phyloP scores from a whole-genome alignment of 2,888 invertebrate genomes.

The Eretmocerus hayati region DNA sequence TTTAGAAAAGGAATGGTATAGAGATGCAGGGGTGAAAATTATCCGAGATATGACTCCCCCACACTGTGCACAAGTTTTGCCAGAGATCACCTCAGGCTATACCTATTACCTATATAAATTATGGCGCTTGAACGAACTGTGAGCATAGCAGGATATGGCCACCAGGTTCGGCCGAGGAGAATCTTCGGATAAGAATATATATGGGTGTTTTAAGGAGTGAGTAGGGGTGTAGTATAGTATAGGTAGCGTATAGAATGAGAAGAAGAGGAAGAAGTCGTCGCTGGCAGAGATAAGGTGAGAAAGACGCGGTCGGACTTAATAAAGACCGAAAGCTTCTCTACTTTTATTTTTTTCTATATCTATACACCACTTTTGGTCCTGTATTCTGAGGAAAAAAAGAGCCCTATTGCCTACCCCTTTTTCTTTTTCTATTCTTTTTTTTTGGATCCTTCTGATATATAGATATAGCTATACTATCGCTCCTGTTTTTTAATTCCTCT shows the following conservation, averaged over 20 bases:
- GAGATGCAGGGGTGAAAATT: constrained; percentile 37
- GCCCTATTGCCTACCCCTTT: too few species aligned
- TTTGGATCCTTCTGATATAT: too few species aligned
- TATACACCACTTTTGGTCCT: constrained; percentile 7
- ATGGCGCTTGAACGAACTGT: background rate
- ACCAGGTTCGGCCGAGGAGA: too few species aligned
- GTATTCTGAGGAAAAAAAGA: too few species aligned
- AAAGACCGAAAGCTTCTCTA: constrained; percentile 15
- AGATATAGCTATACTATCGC: too few species aligned
- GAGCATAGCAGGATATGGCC: background rate
- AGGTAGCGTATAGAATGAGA: constrained; percentile 6
- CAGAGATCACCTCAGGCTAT: too few species aligned
- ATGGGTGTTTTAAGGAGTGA: constrained; percentile 1
- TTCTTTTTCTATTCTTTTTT: too few species aligned
- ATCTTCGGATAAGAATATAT: background rate
- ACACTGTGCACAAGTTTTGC: constrained; percentile 17
- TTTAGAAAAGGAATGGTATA: constrained; percentile 9
- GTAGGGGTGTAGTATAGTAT: constrained; percentile 1
- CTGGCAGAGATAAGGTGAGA: constrained; percentile 23
- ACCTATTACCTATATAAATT: background rate
- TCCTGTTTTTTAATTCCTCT: too few species aligned
- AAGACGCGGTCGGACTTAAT: constrained; percentile 31
- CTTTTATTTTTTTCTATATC: constrained; percentile 1
- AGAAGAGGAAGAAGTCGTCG: constrained; percentile 18
- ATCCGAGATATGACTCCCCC: constrained; percentile 46